Evolutionary conservation across 2,113 vertebrate genomes (phyloP).

Genomic region (Illadopsis cleaveri): DNA sequence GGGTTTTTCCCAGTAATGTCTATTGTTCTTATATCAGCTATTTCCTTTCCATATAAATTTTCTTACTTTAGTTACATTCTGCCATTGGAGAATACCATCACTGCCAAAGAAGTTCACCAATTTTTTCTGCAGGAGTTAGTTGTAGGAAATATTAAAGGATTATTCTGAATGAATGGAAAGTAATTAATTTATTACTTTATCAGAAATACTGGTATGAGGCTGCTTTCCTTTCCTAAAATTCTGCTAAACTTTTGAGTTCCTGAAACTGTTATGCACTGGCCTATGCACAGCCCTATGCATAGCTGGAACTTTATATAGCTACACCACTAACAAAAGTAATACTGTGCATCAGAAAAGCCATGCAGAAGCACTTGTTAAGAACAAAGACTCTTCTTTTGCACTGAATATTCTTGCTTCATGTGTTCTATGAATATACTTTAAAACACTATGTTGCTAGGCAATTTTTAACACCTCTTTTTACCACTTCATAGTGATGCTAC

Average conservation of each 20-base stretch:
- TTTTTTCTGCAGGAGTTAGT: not conserved
- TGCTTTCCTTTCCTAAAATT: not conserved
- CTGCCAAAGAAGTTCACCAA: not conserved
- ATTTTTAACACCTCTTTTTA: conserved; percentile 13
- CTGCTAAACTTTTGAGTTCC: not conserved
- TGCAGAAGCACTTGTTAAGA: not conserved
- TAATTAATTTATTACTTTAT: not conserved
- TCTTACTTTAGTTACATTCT: not conserved
- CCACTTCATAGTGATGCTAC: not conserved
- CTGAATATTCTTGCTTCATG: not conserved
- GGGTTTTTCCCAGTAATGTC: not conserved
- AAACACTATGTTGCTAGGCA: not conserved
- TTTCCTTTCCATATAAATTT: not conserved
- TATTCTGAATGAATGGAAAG: not conserved
- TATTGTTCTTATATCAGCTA: not conserved
- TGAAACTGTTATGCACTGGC: not conserved
- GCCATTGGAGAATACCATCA: not conserved
- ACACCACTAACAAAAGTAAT: not conserved
- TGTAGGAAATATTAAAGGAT: not conserved
- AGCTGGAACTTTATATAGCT: not conserved
- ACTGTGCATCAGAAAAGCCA: not conserved
- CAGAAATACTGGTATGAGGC: not conserved
- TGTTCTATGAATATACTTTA: conserved; percentile 10
- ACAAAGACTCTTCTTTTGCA: not conserved
- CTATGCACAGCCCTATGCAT: not conserved